A percentile compares a stretch with the other conserved stretches of the same genome.
These are phyloP conservation scores for Ormyrus nitidulus DNA, from an alignment of 2,888 invertebrate genomes.

Conservation along the genomic window DNA sequence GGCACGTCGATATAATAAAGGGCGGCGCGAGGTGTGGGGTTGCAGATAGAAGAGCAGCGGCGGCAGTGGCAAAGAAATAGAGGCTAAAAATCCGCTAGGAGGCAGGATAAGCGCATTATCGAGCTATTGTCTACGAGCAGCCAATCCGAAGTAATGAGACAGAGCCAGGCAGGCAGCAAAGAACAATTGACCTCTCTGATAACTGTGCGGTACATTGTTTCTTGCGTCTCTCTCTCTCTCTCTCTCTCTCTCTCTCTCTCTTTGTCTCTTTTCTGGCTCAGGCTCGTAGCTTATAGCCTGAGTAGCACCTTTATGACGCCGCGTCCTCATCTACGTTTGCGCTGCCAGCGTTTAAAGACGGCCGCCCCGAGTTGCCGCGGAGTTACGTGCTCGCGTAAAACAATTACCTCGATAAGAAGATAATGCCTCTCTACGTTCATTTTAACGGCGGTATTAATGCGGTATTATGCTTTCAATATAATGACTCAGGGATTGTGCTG, in stretches of 20 bases:
- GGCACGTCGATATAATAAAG: neutral
- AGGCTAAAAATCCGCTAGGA: constrained; percentile 16
- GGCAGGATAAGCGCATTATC: constrained; percentile 70
- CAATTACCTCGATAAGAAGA: constrained; percentile 8
- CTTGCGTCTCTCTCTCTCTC: constrained; percentile 34
- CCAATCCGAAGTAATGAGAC: constrained; percentile 74
- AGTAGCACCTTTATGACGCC: constrained; percentile 39
- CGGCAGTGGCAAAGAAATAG: constrained; percentile 1
- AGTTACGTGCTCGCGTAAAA: neutral
- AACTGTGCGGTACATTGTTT: constrained; percentile 34
- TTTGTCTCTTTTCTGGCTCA: neutral
- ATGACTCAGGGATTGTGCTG: no score
- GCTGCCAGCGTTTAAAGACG: neutral
- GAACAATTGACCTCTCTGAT: constrained; percentile 70
- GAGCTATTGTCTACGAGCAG: constrained; percentile 71
- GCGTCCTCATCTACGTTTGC: neutral
- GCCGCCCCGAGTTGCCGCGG: neutral
- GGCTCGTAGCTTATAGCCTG: constrained; percentile 11
- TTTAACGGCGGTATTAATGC: no score
- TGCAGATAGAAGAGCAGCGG: constrained; percentile 29
- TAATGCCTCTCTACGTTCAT: neutral
- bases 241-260: constrained; percentile 12
- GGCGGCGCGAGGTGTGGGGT: neutral
- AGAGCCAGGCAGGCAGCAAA: constrained; percentile 67
- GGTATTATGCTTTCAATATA: no score